phyloP scores from a whole-genome alignment of 1,140 invertebrate genomes.

The Drosophila aff. region DNA sequence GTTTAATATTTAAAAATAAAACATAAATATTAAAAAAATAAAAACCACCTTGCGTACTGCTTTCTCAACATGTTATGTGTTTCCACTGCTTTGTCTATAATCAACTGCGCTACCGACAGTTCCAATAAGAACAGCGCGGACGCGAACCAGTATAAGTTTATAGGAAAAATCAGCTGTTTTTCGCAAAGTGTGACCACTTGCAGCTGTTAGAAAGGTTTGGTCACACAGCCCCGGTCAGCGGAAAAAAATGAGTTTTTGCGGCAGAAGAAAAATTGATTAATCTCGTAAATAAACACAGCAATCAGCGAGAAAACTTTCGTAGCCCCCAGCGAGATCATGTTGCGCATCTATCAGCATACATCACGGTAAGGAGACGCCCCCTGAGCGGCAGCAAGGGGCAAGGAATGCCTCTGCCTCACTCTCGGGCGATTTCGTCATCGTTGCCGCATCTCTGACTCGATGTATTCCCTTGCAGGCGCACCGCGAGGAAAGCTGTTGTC shows the following conservation, averaged over 20 bases:
- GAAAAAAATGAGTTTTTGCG: slow-evolving; percentile 44
- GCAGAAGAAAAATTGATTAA: slow-evolving; percentile 43
- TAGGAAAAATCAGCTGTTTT: neutral
- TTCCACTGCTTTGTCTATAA: too few species aligned
- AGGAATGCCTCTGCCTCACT: slow-evolving; percentile 4
- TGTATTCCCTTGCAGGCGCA: slow-evolving; percentile 46
- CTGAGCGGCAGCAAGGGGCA: neutral
- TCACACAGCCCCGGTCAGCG: slow-evolving; percentile 17
- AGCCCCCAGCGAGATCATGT: slow-evolving; percentile 61
- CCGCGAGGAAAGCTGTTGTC: slow-evolving; percentile 72
- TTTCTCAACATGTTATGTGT: too few species aligned
- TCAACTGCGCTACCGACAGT: too few species aligned
- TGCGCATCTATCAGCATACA: slow-evolving; percentile 75
- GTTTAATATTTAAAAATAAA: too few species aligned
- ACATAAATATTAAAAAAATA: too few species aligned
- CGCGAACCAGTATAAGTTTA: neutral
- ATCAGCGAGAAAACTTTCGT: slow-evolving; percentile 51
- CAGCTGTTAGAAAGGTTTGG: neutral
- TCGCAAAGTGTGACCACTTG: neutral
- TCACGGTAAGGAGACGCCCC: slow-evolving; percentile 60
- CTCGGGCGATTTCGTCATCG: slow-evolving; percentile 71
- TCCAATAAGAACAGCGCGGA: neutral
- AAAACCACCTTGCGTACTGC: too few species aligned
- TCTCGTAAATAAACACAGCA: slow-evolving; percentile 50
- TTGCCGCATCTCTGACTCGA: slow-evolving; percentile 19